Percentiles rank a stretch among this genome's conserved stretches.
These are phyloP conservation scores for Herpailurus yagouaroundi DNA, from an alignment of 2,113 vertebrate genomes.

Conservation along the genomic window DNA sequence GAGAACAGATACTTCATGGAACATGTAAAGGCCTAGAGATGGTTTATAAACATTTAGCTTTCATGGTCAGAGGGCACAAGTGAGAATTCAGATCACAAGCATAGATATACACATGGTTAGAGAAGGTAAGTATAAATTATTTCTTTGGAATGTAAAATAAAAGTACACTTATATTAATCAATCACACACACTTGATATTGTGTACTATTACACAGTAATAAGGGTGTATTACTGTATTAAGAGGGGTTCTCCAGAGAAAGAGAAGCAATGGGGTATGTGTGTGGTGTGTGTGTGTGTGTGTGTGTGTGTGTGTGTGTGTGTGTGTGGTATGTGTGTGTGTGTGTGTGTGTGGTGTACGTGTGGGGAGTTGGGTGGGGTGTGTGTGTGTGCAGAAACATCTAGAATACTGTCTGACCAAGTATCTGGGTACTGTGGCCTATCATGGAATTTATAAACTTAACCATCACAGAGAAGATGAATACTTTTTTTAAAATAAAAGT, in stretches of 20 bases:
- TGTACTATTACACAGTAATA: not conserved
- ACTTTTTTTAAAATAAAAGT: not conserved
- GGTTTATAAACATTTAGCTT: not conserved
- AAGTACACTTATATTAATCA: not conserved
- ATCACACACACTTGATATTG: not conserved
- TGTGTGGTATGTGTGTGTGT: no score
- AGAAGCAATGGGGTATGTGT: not conserved
- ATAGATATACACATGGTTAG: not conserved
- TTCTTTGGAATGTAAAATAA: not conserved
- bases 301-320: not conserved
- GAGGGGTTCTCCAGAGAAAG: not conserved
- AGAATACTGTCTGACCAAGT: not conserved
- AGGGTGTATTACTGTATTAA: not conserved
- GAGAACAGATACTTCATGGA: not conserved
- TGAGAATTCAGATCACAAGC: not conserved
- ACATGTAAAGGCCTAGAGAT: not conserved
- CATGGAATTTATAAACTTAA: not conserved
- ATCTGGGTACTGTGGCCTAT: not conserved
- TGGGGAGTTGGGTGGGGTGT: not conserved
- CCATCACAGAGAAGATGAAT: not conserved
- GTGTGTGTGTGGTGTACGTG: not conserved
- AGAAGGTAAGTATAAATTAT: not conserved
- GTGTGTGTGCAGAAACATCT: not conserved
- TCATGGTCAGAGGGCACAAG: not conserved
- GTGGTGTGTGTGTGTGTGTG: not conserved